Base-by-base conservation (phyloP, 2,113 vertebrate species). In the Motacilla tschutschensis region DNA sequence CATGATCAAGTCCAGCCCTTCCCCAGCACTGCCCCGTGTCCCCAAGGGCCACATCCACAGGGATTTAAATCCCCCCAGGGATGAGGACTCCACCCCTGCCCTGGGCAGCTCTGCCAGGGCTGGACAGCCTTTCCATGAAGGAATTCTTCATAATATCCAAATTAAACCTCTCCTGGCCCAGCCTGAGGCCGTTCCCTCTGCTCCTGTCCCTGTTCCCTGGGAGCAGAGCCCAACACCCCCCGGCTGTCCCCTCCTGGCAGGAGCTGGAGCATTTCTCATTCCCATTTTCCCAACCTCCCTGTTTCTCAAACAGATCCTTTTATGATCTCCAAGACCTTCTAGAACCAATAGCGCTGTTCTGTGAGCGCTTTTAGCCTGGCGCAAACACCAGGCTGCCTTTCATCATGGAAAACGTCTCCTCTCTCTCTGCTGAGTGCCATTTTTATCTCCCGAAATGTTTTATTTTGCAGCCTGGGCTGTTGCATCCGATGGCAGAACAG, bases 221-320 rank as follows among this genome's bases (percentile, higher is more conserved):
- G 3, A 47, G 48, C 33, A 62, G 18, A 71, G 12, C 40, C 48
- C 1, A 0, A 28, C 2, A 9, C 9, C 25, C n/a, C 22, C 17
- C 1, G 1, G 28, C 29, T 81, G 29, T 26, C 26, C 43, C 31
- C 17, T 50, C 60, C 62, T 38, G 6, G 0, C 28, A 59, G 46
- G 18, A 10, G 0, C 3, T 29, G 12, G 10, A 33, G 1, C 8
- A 2, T 31, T 70, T 14, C 28, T 46, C 11, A 38, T 36, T 80
- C 62, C 41, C 17, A 9, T 53, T 84, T 71, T 59, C 10, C 59
- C 36, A 53, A 36, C 17, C 9, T 65, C 5, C 10, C 28, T 15
- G 5, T 14, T 75, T 25, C 31, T 44, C 28, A 8, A 16, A 6
- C 11, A 47, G 17, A 47, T 81, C 40, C 44, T 5, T 13, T 38